Base-by-base conservation (phyloP, 2,888 invertebrate species). In the Creontiades dilutus region DNA sequence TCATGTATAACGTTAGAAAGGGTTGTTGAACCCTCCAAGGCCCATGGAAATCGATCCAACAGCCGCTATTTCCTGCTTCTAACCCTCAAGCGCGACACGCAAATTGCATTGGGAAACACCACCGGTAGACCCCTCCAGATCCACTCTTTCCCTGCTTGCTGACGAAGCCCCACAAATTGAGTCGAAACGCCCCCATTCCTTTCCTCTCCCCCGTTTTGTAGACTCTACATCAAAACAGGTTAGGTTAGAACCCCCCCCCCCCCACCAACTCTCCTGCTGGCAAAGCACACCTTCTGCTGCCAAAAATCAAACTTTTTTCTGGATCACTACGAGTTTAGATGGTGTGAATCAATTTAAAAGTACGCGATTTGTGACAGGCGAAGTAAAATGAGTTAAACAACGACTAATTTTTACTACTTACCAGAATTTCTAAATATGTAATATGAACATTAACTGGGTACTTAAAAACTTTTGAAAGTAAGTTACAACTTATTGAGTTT, bases 41-140 rank as follows among this genome's bases (percentile, higher is more conserved):
- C 68, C 28, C 61, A 37, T 86, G 75, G 68, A 86, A 75, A 86
- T 86, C 86, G 86, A 86, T 86, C 86, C 86, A 86, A 86, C 86
- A 75, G 86, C 68, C 82, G 68, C 75, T 75, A 75, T 86, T 75
- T 86, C 86, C 86, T 61, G 68, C 68, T 86, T 75, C 19, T 37
- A 75, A 82, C 82, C 68, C 86, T 46, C 48, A 75, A 68, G 76
- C 23, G 75, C 86, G 86, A 47, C 86, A 86, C 86, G 86, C 86
- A 86, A 75, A 86, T 86, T 86, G 86, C 86, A 68, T 86, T 78
- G 78, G 78, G 78, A 78, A 47, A 78, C 78, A 47, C 78, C 78
- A 68, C 68, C 68, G 52, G 52, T 52, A 47, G 78, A 11, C n/a
- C 37, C 37, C 76, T 76, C 46, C 46, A 37, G 46, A 47, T n/a